Conservation (phyloP, 2,888 invertebrate species). For the Epirrhoe tristata region DNA sequence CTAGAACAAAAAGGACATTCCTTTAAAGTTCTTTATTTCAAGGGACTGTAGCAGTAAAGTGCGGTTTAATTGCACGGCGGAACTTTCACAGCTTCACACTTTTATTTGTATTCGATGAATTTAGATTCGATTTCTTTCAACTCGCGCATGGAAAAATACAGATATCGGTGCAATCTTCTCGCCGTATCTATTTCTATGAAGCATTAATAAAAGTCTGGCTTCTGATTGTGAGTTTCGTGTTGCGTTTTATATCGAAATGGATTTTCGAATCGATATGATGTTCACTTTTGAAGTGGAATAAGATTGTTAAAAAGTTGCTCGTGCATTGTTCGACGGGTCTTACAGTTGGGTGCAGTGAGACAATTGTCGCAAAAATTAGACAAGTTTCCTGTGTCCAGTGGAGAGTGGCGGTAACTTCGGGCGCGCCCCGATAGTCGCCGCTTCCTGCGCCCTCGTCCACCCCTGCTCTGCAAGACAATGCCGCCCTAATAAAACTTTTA, state of each 20-base stretch:
- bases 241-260: conserved; percentile 29
- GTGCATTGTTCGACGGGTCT: conserved; percentile 31
- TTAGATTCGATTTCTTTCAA: conserved; percentile 69
- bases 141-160: conserved; percentile 54
- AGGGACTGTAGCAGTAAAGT: conserved; percentile 80
- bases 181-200: conserved; percentile 50
- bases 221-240: conserved; percentile 37
- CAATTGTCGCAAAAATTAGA: conserved; percentile 71
- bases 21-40: conserved; percentile 81
- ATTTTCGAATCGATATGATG: conserved; percentile 25
- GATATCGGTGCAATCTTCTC: conserved; percentile 60
- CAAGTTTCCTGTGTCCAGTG: conserved; percentile 63
- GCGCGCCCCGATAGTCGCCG: conserved; percentile 42
- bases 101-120: conserved; percentile 76
- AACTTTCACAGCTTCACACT: conserved; percentile 69
- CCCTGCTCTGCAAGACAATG: conserved; percentile 57
- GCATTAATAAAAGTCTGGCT: conserved; percentile 51
- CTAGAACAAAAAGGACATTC: conserved; percentile 72
- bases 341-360: conserved; percentile 50
- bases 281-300: conserved; percentile 29
- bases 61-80: conserved; percentile 80
- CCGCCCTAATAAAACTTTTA: conserved; percentile 81
- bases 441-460: conserved; percentile 45
- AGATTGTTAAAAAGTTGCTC: conserved; percentile 36
- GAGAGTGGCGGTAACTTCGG: conserved; percentile 53